A percentile compares a stretch with the other conserved stretches of the same genome.
These are phyloP conservation scores for Austrofundulus limnaeus DNA, from an alignment of 2,113 vertebrate species.

Conservation along the genomic window DNA sequence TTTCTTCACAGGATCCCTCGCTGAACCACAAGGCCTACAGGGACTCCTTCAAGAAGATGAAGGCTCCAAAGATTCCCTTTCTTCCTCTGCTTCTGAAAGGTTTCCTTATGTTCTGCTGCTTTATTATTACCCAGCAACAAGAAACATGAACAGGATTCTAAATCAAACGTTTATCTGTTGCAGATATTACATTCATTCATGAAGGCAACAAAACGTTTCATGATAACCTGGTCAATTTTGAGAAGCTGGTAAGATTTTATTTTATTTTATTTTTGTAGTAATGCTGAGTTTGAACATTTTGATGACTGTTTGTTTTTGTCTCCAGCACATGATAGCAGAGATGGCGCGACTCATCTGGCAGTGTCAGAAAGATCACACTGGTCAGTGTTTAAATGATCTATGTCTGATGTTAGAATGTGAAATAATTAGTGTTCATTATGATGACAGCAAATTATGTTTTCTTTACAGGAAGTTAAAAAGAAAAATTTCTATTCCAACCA, in stretches of 20 bases:
- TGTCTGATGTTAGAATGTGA: neutral
- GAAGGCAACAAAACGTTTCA: conserved; percentile 99
- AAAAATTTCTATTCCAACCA: too few species aligned
- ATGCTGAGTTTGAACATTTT: conserved; percentile 5
- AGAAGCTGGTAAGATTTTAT: conserved; percentile 89
- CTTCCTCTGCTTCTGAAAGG: conserved; percentile 97
- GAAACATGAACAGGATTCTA: neutral
- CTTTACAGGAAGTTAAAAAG: too few species aligned
- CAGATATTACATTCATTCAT: conserved; percentile 97
- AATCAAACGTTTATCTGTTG: conserved; percentile 11
- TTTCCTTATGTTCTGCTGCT: conserved; percentile 55
- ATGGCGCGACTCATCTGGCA: conserved; percentile 89
- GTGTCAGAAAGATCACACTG: conserved; percentile 90
- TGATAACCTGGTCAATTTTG: conserved; percentile 97
- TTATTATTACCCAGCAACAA: neutral
- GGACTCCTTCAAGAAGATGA: conserved; percentile 98
- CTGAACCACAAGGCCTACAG: conserved; percentile 98
- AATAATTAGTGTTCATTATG: neutral
- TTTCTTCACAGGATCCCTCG: conserved; percentile 90
- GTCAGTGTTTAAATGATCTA: conserved; percentile 68
- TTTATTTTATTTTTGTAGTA: too few species aligned
- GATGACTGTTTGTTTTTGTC: conserved; percentile 23
- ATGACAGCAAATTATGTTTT: too few species aligned
- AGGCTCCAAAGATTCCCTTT: conserved; percentile 96
- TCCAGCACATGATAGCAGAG: conserved; percentile 95